Conservation (phyloP, 2,113 vertebrate genomes). For the Speoplatyrhinus poulsoni region DNA sequence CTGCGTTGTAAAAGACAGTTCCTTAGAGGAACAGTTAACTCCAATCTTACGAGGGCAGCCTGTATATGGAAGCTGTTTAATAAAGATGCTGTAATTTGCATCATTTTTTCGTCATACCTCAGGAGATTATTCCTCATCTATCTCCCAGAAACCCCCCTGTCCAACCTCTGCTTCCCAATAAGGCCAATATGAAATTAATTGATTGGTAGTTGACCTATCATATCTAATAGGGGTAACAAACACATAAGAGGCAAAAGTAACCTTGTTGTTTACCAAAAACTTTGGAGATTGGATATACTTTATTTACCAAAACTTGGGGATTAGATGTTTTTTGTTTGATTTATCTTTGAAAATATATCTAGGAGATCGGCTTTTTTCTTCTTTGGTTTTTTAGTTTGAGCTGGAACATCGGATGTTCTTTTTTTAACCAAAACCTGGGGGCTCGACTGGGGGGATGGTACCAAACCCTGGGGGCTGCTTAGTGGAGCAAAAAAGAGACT, state of each 20-base stretch:
- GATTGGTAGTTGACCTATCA: not conserved
- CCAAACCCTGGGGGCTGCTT: not conserved
- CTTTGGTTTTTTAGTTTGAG: too few relatives aligned
- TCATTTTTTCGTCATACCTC: not conserved
- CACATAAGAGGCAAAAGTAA: too few relatives aligned
- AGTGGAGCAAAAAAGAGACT: slow-evolving; percentile 21
- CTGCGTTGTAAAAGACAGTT: slow-evolving; percentile 58
- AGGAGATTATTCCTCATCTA: slow-evolving; percentile 33
- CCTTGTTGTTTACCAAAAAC: too few relatives aligned
- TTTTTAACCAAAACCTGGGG: too few relatives aligned
- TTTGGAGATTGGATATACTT: too few relatives aligned
- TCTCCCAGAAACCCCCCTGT: slow-evolving; percentile 43
- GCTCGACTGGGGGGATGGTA: too few relatives aligned
- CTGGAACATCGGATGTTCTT: too few relatives aligned
- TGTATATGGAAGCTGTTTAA: not conserved
- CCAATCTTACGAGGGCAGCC: slow-evolving; percentile 39
- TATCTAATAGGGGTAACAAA: too few relatives aligned
- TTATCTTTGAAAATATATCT: too few relatives aligned
- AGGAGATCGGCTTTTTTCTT: too few relatives aligned
- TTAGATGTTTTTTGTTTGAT: too few relatives aligned
- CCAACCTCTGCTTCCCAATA: slow-evolving; percentile 62
- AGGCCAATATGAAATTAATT: slow-evolving; percentile 20
- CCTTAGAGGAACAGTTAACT: slow-evolving; percentile 35
- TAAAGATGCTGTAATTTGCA: not conserved
- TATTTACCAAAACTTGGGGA: too few relatives aligned